Conservation (phyloP, 2,888 invertebrate genomes). For the Dicyrtomina minuta region DNA sequence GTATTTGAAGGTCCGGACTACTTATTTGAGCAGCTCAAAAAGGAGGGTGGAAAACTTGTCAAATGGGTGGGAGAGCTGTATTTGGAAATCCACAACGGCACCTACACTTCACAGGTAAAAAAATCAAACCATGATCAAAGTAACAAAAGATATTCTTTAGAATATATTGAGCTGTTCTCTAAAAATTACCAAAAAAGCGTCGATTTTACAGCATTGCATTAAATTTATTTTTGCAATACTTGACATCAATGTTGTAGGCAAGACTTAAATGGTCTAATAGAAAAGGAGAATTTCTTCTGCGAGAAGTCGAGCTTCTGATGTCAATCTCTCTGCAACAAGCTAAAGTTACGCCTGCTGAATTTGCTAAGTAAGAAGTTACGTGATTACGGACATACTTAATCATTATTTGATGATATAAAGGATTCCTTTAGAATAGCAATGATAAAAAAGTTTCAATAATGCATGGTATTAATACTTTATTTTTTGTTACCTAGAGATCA, state of each 20-base stretch:
- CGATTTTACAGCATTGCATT: too few species aligned
- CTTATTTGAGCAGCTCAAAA: slow-evolving; percentile 54
- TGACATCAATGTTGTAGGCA: slow-evolving; percentile 22
- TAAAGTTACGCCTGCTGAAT: slow-evolving; percentile 18
- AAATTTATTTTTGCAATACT: too few species aligned
- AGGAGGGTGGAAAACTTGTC: slow-evolving; percentile 57
- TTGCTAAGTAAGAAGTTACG: slow-evolving; percentile 5
- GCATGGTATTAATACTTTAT: not conserved
- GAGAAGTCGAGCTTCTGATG: slow-evolving; percentile 57
- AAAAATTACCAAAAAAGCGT: too few species aligned
- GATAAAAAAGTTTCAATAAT: too few species aligned
- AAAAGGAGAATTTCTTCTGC: slow-evolving; percentile 44
- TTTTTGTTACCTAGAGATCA: slow-evolving; percentile 36
- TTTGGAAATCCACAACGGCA: slow-evolving; percentile 61
- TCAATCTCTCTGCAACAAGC: slow-evolving; percentile 36
- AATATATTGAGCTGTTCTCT: too few species aligned
- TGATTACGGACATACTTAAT: not conserved
- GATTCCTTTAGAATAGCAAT: not conserved
- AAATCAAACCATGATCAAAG: too few species aligned
- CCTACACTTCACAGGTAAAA: slow-evolving; percentile 61
- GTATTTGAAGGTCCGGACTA: slow-evolving; percentile 54
- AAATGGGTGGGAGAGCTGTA: slow-evolving; percentile 61
- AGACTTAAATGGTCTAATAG: slow-evolving; percentile 41
- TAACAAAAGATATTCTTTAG: too few species aligned
- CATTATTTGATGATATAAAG: not conserved